These are phyloP conservation scores for Drosophila nannoptera DNA, from an alignment of 1,140 invertebrate genomes.

Conservation along the genomic window DNA sequence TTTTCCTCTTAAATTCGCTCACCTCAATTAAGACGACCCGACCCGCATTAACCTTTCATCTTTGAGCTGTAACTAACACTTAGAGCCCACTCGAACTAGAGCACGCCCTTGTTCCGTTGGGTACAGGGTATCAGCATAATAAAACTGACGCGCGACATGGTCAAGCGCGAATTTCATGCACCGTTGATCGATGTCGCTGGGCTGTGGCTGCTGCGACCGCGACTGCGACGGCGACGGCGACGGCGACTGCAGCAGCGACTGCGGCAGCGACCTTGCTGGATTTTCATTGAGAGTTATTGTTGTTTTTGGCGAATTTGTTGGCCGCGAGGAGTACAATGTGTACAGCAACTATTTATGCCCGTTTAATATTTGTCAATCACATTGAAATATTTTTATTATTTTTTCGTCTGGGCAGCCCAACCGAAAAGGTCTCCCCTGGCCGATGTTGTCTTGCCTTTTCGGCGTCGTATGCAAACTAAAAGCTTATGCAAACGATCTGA, in stretches of 20 bases:
- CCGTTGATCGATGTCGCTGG: slow-evolving; percentile 57
- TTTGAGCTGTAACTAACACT: too few relatives aligned
- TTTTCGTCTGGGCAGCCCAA: slow-evolving; percentile 8
- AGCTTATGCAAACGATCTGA: slow-evolving; percentile 43
- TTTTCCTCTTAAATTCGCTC: too few relatives aligned
- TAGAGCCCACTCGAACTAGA: too few relatives aligned
- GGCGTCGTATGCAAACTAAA: slow-evolving; percentile 41
- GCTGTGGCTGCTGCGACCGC: slow-evolving; percentile 26
- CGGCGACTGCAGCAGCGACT: slow-evolving; percentile 14
- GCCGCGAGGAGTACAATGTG: slow-evolving; percentile 12
- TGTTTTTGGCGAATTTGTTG: slow-evolving; percentile 66
- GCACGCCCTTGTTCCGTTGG: neutral
- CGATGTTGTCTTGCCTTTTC: slow-evolving; percentile 35
- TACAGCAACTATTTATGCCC: slow-evolving; percentile 28
- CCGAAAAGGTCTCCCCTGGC: slow-evolving; percentile 20
- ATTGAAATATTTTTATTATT: slow-evolving; percentile 18
- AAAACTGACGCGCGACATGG: slow-evolving; percentile 56
- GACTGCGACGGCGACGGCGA: neutral
- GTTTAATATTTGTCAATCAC: slow-evolving; percentile 39
- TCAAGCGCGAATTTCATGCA: slow-evolving; percentile 67
- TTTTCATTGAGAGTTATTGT: slow-evolving; percentile 52
- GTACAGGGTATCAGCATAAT: slow-evolving; percentile 38
- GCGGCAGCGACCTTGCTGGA: slow-evolving; percentile 47
- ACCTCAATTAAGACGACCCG: too few relatives aligned
- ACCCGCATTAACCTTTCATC: too few relatives aligned